Base-by-base conservation (phyloP, 2,888 invertebrate species). In the Limnephilus marmoratus region DNA sequence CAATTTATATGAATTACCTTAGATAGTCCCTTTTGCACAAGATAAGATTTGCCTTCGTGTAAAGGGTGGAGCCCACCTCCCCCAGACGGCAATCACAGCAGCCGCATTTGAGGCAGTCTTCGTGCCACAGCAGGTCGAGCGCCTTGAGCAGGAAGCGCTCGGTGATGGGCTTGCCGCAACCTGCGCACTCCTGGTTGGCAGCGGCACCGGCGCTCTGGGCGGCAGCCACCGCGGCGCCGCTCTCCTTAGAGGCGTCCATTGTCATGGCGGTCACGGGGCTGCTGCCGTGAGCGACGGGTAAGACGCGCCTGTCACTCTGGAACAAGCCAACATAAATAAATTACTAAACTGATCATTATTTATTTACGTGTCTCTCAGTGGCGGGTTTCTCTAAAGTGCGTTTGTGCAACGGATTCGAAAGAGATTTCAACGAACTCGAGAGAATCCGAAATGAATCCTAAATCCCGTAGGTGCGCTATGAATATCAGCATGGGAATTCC, bases 31-130 rank as follows among this genome's bases (percentile, higher is more conserved):
- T 97, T 96, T 99, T 98, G 97, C 99, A 99, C 92, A 99, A 97
- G 95, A 99, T 98, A 94, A 99, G 97, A 95, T 99, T 99, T 94
- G 99, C 99, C 95, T 99, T 98, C 90, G 99, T 98, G 96, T 99
- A 99, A 90, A 99, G 97, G 81, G 99, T 99, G 94, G 98, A 98
- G 37, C 99, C 99, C 89, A 99, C 99, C 95, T 99, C 99, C 34
- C 99, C 99, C 92, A 99, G 97, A 91, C 99, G 97, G 95, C 99
- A 99, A 96, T 99, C 99, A 95, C 99, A 99, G 96, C 99, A 99
- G 94, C 99, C 98, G 95, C 99, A 99, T 95, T 99, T 99, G 93
- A 99, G 97, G 95, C 99, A 99, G 96, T 99, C 99, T 95, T 99
- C 99, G 95, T 99, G 99, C 99, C 99, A 99, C 95, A 98, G 97